Evolutionary conservation across 64 coral and sea anemone species (phyloP), one percentile per base, ranked within the genome.

Genomic region (Cladopsammia gracilis): DNA sequence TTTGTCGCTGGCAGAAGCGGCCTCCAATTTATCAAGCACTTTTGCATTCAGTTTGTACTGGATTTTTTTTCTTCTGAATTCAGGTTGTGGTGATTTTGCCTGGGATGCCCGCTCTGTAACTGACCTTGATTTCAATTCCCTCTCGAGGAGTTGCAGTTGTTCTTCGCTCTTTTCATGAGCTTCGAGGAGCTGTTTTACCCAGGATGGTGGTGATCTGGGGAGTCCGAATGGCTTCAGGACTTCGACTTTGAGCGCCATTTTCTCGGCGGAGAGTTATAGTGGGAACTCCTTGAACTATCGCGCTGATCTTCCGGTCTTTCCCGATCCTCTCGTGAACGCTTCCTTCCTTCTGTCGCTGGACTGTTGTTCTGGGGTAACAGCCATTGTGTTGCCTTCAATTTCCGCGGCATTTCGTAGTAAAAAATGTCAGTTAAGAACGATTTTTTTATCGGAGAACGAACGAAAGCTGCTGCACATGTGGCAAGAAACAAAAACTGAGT

Each of bases 41-140:
- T 15, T 83, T 23, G 9, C 62, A 54, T 79, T 79, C 20, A 79
- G 0, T 54, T 79, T 46, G 3, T 79, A 52, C 76, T 79, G 48
- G 47, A 22, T 79, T 18, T 42, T 81, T 25, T 81, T 81, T 9
- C 78, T 59, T 42, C 58, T 59, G 60, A 81, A 81, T 42, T 81
- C 53, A 0, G 78, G 78, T 11, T 62, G 15, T 16, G 78, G 51
- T 20, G 8, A 47, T 22, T 59, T 81, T 43, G 7, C 47, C 60
- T 18, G 8, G 22, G n/a, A n/a, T n/a, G n/a, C 23, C n/a, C 58
- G 56, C 52, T 82, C 60, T 24, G n/a, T 16, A 25, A 16, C 50
- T n/a, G 24, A 22, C 60, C 9, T 20, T 60, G 54, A 60, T 23
- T 49, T 60, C 78, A 82, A 0, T 26, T 82, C 78, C 10, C 23